Conservation (phyloP, 2,797 vertebrate species). For the Acanthurus tractus region DNA sequence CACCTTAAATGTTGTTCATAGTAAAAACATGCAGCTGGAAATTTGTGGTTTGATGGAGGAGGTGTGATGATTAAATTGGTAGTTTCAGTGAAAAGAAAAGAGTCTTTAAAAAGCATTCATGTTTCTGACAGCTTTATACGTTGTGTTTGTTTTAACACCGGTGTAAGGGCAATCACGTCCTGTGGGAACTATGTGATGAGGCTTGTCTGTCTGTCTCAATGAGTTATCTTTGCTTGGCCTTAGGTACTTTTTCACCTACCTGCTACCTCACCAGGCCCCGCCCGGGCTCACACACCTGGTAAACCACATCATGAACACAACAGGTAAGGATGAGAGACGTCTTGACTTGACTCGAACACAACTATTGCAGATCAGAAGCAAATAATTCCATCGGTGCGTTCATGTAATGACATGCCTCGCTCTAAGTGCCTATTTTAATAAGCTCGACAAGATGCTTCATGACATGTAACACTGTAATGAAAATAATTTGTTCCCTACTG, state of each 20-base stretch:
- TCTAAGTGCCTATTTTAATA: constrained; percentile 57
- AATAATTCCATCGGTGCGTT: constrained; percentile 53
- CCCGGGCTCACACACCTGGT: constrained; percentile 87
- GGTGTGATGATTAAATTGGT: constrained; percentile 54
- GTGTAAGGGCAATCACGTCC: constrained; percentile 65
- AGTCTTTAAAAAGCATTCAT: constrained; percentile 21
- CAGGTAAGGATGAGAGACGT: constrained; percentile 81
- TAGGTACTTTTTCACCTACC: constrained; percentile 96
- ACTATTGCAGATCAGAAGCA: constrained; percentile 57
- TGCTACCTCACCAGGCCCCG: constrained; percentile 92
- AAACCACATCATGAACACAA: constrained; percentile 91
- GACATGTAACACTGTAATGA: constrained; percentile 48
- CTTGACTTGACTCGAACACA: constrained; percentile 55
- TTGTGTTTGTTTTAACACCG: constrained; percentile 63
- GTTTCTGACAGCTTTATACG: constrained; percentile 73
- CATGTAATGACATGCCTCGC: constrained; percentile 66
- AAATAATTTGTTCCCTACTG: constrained; percentile 40
- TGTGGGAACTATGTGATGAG: constrained; percentile 62
- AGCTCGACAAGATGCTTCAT: constrained; percentile 45
- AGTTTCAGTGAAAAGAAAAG: constrained; percentile 21
- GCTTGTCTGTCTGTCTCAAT: constrained; percentile 63
- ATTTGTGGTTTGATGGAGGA: constrained; percentile 34
- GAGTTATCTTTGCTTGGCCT: constrained; percentile 62
- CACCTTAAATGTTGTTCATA: constrained; percentile 49
- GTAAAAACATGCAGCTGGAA: constrained; percentile 51